Conservation (phyloP, 2,113 vertebrate genomes). For the Narcine bancroftii region DNA sequence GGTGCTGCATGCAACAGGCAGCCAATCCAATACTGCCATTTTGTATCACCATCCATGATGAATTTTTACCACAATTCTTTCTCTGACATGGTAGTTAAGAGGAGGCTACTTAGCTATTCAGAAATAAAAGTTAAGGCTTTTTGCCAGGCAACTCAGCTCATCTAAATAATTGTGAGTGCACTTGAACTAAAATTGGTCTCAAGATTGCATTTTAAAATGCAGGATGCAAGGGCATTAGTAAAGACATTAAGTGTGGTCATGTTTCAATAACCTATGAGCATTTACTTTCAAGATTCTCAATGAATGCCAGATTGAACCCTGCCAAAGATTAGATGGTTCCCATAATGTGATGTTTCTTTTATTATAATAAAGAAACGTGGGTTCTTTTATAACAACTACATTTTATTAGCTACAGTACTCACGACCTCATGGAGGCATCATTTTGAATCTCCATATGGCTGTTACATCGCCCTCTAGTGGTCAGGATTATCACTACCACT, state of each 20-base stretch:
- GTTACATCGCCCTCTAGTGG: no score
- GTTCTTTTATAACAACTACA: no score
- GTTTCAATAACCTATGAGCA: neutral
- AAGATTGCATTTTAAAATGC: neutral
- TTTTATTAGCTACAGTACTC: no score
- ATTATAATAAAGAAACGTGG: no score
- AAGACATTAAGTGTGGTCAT: neutral
- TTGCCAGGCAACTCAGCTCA: neutral
- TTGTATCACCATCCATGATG: no score
- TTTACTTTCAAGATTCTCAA: neutral
- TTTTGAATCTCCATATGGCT: no score
- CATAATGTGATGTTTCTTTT: no score
- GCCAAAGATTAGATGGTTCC: neutral
- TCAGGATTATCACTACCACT: no score
- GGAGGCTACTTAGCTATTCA: neutral
- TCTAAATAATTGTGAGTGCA: neutral
- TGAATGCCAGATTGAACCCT: neutral
- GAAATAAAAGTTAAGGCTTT: neutral
- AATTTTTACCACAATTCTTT: neutral
- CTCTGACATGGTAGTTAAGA: neutral
- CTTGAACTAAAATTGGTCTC: neutral
- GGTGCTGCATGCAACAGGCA: no score
- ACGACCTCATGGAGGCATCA: no score
- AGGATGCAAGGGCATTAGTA: neutral
- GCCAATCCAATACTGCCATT: no score